Evolutionary conservation across 2,113 vertebrate genomes (phyloP).

Genomic region (Terrapene triunguis): DNA sequence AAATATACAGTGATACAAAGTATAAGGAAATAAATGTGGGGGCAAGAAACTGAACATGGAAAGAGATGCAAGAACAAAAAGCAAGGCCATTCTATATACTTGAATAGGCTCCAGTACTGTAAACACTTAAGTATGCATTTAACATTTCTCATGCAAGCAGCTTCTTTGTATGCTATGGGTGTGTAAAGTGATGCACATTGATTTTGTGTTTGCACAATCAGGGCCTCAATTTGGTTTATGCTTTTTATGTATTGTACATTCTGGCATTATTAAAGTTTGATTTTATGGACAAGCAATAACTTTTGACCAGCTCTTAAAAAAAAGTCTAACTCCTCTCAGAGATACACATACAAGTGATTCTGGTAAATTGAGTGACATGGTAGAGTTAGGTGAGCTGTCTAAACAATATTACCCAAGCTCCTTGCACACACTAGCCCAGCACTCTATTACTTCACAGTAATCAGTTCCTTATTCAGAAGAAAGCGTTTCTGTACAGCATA

Average conservation of each 20-base stretch:
- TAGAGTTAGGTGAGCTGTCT: background rate
- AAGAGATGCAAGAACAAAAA: background rate
- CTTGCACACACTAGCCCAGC: rapidly evolving
- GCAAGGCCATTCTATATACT: background rate
- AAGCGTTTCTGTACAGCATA: background rate
- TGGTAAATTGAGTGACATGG: background rate
- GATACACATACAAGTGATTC: rapidly evolving
- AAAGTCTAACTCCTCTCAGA: background rate
- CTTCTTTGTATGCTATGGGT: background rate
- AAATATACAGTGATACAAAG: background rate
- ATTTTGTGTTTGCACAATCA: background rate
- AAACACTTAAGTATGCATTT: background rate
- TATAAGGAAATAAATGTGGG: no score
- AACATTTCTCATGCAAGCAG: background rate
- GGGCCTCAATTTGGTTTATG: background rate
- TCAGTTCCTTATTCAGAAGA: background rate
- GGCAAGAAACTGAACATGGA: no score
- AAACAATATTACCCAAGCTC: background rate
- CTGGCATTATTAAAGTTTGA: background rate
- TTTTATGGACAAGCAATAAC: background rate
- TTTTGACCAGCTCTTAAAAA: background rate
- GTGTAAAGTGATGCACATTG: background rate
- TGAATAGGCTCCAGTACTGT: no score
- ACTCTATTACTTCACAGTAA: background rate
- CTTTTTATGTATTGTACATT: background rate